Conservation (phyloP, 2,797 vertebrate genomes). For the Crenuchus spilurus region DNA sequence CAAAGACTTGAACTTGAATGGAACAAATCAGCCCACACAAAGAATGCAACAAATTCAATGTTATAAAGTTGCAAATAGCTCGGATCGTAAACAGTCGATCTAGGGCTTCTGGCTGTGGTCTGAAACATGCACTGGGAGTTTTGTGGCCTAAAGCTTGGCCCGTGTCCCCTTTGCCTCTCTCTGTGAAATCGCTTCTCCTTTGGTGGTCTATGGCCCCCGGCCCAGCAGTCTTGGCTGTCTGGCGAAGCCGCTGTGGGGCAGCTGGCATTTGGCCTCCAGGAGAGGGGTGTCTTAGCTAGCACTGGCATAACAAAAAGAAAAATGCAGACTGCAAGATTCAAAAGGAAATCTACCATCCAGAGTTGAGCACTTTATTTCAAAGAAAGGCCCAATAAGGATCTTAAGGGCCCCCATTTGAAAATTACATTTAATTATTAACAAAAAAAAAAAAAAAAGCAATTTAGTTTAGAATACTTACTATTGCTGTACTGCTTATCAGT, state of each 20-base stretch:
- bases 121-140: constrained; percentile 20
- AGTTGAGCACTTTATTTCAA: neutral
- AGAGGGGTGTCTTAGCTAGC: neutral
- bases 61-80: neutral
- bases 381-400: neutral
- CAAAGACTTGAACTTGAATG: neutral
- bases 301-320: neutral
- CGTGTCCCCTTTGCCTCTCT: constrained; percentile 20
- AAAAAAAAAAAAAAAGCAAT: no score
- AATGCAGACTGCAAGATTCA: neutral
- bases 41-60: neutral
- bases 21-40: neutral
- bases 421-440: no score
- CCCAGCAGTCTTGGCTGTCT: constrained; percentile 14
- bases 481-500: no score
- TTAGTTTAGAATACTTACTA: no score
- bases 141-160: constrained; percentile 35
- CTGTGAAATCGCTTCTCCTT: constrained; percentile 44
- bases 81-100: constrained; percentile 37
- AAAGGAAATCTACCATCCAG: constrained; percentile 5
- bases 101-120: constrained; percentile 14
- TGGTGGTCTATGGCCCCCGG: constrained; percentile 39
- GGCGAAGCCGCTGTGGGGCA: constrained; percentile 9
- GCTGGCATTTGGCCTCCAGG: constrained; percentile 18
- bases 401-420: no score